phyloP scores from a whole-genome alignment of 2,797 vertebrate genomes.

The Prunella strophiata region DNA sequence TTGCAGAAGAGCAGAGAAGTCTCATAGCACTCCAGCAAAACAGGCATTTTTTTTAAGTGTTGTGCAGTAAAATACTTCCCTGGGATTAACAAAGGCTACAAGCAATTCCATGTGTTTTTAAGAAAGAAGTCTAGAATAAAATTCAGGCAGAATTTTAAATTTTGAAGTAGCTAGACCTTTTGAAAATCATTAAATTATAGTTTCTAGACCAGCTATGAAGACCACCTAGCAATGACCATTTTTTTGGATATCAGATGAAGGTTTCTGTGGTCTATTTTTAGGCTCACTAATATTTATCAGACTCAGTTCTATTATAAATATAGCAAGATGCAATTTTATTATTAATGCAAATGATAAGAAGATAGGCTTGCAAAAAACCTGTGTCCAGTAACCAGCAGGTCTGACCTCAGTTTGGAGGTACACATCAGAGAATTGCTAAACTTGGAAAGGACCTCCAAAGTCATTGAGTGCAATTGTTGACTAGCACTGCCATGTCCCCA shows the following conservation, averaged over 20 bases:
- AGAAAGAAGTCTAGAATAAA: neutral
- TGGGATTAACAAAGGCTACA: neutral
- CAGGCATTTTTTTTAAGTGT: neutral
- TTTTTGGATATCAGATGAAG: neutral
- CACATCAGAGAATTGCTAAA: accelerated
- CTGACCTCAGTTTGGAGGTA: neutral
- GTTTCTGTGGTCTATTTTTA: neutral
- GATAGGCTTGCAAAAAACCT: neutral
- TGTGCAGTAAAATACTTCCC: neutral
- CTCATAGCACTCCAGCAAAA: neutral
- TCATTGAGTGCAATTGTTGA: neutral
- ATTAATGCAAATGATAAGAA: neutral
- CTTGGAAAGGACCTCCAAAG: neutral
- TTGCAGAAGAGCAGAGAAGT: neutral
- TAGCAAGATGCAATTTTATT: neutral
- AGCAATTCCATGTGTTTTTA: neutral
- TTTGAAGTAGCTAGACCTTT: neutral
- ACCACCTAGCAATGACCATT: neutral
- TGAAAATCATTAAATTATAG: neutral
- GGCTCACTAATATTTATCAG: neutral
- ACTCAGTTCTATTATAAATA: neutral
- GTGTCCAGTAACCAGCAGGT: neutral
- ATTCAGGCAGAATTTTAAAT: neutral
- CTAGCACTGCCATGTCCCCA: neutral
- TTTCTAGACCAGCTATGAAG: neutral